These are phyloP conservation scores for Clarias fuscus DNA, from an alignment of 2,797 vertebrate species.

Conservation along the genomic window DNA sequence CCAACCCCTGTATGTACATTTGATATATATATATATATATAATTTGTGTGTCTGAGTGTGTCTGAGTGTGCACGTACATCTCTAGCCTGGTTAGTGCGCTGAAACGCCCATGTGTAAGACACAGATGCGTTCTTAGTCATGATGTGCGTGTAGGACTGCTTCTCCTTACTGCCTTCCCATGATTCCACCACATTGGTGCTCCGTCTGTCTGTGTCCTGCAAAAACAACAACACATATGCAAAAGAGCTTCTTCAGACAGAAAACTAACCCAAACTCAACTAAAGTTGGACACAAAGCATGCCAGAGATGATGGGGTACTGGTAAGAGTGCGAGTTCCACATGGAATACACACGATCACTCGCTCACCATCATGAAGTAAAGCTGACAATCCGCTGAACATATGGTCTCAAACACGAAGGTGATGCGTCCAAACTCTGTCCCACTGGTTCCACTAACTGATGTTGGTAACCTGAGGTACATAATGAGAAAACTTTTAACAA, in stretches of 20 bases:
- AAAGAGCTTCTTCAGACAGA: slow-evolving; percentile 2
- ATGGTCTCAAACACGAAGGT: slow-evolving; percentile 93
- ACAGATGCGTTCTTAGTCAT: slow-evolving; percentile 92
- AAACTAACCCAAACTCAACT: slow-evolving; percentile 13
- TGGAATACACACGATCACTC: background rate
- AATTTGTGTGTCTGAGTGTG: slow-evolving; percentile 1
- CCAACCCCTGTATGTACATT: too few relatives aligned
- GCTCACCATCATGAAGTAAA: slow-evolving; percentile 97
- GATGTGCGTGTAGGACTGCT: slow-evolving; percentile 87
- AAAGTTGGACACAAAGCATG: slow-evolving; percentile 10
- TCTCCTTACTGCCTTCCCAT: slow-evolving; percentile 87
- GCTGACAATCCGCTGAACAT: slow-evolving; percentile 88
- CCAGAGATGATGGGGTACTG: slow-evolving; percentile 5
- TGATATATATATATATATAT: background rate
- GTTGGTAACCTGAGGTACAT: slow-evolving; percentile 81
- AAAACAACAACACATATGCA: slow-evolving; percentile 42
- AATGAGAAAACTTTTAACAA: background rate
- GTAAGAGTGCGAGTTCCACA: background rate
- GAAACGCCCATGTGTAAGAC: slow-evolving; percentile 97
- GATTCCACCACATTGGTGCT: slow-evolving; percentile 94
- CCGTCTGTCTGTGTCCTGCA: slow-evolving; percentile 91
- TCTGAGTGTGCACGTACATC: slow-evolving; percentile 79
- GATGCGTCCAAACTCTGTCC: slow-evolving; percentile 86
- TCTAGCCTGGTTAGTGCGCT: slow-evolving; percentile 88
- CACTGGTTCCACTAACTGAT: slow-evolving; percentile 80